phyloP scores from a whole-genome alignment of 2,888 invertebrate species.

The Tiliacea aurago region DNA sequence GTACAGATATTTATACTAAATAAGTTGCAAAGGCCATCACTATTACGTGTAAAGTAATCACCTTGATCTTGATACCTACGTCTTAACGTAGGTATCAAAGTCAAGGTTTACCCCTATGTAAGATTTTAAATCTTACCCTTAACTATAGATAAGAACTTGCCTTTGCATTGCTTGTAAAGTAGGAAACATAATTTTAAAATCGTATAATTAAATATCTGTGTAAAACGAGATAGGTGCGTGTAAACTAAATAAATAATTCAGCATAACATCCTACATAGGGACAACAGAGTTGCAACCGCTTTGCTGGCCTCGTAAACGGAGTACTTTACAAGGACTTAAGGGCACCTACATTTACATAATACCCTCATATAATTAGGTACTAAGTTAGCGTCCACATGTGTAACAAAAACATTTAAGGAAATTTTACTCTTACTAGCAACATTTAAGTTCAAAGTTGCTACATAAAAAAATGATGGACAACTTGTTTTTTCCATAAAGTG shows the following conservation, averaged over 20 bases:
- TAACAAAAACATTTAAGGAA: conserved; percentile 28
- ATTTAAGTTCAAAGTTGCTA: conserved; percentile 39
- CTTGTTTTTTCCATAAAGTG: conserved; percentile 32
- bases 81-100: too few species aligned
- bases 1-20: not conserved
- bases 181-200: conserved; percentile 39
- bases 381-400: conserved; percentile 41
- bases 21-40: not conserved
- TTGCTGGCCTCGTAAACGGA: conserved; percentile 52
- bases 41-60: not conserved
- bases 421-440: conserved; percentile 20
- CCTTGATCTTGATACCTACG: not conserved
- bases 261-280: conserved; percentile 32
- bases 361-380: conserved; percentile 54
- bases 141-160: not conserved
- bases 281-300: conserved; percentile 62
- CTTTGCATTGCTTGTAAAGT: not conserved
- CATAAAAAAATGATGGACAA: conserved; percentile 26
- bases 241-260: conserved; percentile 55
- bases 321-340: conserved; percentile 62
- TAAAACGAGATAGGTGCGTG: conserved; percentile 20
- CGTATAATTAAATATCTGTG: conserved; percentile 21
- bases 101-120: too few species aligned
- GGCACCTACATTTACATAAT: conserved; percentile 57
- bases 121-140: not conserved